Evolutionary conservation across 2,888 invertebrate species (phyloP).

Genomic region (Gonocerus acuteangulatus): DNA sequence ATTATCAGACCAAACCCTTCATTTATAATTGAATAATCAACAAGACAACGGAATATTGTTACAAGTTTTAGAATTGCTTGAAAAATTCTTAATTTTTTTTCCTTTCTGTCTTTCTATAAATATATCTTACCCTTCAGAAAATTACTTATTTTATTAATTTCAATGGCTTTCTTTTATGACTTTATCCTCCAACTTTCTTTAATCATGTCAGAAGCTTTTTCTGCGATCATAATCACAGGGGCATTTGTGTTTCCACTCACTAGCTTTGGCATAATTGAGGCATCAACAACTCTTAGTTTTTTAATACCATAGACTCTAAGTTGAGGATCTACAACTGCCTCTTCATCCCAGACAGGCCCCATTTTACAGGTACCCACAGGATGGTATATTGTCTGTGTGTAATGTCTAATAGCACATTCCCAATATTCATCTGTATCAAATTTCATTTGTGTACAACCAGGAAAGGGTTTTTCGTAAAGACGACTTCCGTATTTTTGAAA

Average conservation of each 20-base stretch:
- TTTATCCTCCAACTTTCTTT: constrained; percentile 62
- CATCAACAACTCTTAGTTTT: constrained; percentile 74
- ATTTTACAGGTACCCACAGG: constrained; percentile 82
- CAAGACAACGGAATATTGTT: too few relatives aligned
- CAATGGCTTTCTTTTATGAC: too few relatives aligned
- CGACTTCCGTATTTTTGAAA: constrained; percentile 66
- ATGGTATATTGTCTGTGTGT: constrained; percentile 77
- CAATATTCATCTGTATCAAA: constrained; percentile 69
- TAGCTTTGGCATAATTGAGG: constrained; percentile 77
- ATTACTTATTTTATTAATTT: too few relatives aligned
- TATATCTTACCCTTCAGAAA: too few relatives aligned
- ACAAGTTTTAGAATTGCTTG: too few relatives aligned
- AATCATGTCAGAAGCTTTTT: constrained; percentile 81
- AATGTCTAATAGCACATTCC: constrained; percentile 79
- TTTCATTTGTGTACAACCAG: constrained; percentile 62
- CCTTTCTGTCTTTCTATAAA: too few relatives aligned
- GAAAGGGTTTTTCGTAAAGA: constrained; percentile 63
- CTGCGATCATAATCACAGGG: constrained; percentile 81
- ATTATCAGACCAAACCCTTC: too few relatives aligned
- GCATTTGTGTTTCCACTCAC: constrained; percentile 83
- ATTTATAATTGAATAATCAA: too few relatives aligned
- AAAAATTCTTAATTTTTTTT: too few relatives aligned
- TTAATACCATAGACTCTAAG: constrained; percentile 66
- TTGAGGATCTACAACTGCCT: constrained; percentile 75
- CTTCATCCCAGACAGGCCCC: constrained; percentile 79